Evolutionary conservation across 2,113 vertebrate genomes (phyloP).

Genomic region (Pollachius pollachius): DNA sequence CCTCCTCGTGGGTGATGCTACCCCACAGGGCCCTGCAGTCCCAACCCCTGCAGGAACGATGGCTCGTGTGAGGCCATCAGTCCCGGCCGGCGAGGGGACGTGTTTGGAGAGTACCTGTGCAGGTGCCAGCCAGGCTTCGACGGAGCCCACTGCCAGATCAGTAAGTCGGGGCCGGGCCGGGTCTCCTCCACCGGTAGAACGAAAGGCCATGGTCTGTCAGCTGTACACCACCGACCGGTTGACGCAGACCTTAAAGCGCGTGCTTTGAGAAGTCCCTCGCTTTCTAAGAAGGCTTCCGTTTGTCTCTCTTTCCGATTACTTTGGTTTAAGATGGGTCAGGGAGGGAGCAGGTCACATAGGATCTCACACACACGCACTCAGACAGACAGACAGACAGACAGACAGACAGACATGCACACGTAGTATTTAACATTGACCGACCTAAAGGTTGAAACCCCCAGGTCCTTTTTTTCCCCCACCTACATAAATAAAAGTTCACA

Average conservation of each 20-base stretch:
- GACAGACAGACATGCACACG: background rate
- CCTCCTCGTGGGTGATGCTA: too few relatives aligned
- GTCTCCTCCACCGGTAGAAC: too few relatives aligned
- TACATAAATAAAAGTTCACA: background rate
- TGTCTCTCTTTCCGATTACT: background rate
- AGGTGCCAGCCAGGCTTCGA: conserved; percentile 79
- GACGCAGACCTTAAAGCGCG: background rate
- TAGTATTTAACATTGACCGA: background rate
- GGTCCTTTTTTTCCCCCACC: background rate
- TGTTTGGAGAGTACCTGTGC: conserved; percentile 87
- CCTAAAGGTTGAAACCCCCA: too few relatives aligned
- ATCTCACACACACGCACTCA: background rate
- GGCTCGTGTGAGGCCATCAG: conserved; percentile 75
- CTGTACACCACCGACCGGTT: background rate
- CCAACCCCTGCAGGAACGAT: conserved; percentile 86
- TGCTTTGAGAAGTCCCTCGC: background rate
- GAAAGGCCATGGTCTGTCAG: too few relatives aligned
- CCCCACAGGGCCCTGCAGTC: conserved; percentile 82
- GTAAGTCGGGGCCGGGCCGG: conserved; percentile 67
- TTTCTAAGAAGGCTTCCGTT: background rate
- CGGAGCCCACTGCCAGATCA: conserved; percentile 87
- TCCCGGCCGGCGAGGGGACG: conserved; percentile 78
- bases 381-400: background rate
- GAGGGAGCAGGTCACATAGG: background rate
- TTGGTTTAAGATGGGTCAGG: background rate